These are phyloP conservation scores for Willowsia nigromaculata DNA, from an alignment of 2,888 invertebrate genomes.

Conservation along the genomic window DNA sequence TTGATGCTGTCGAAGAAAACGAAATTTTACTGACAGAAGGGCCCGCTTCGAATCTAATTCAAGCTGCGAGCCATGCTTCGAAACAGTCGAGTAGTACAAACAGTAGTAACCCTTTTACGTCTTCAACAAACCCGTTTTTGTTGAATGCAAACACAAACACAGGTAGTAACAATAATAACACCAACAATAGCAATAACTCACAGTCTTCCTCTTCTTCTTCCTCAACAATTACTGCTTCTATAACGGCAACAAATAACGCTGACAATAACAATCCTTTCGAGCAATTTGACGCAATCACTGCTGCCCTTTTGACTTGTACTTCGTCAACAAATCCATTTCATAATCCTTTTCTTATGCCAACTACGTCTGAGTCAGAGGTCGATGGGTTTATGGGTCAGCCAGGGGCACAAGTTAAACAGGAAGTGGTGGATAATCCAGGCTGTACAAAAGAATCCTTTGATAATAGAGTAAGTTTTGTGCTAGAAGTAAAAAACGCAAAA, in stretches of 20 bases:
- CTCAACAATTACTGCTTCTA: slow-evolving; percentile 34
- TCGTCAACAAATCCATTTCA: slow-evolving; percentile 78
- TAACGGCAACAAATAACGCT: slow-evolving; percentile 8
- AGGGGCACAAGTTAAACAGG: slow-evolving; percentile 74
- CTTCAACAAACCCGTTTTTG: slow-evolving; percentile 53
- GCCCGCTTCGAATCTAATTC: slow-evolving; percentile 37
- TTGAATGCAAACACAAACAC: not conserved
- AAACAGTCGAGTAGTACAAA: not conserved
- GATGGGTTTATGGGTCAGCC: slow-evolving; percentile 46
- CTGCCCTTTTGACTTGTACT: slow-evolving; percentile 72
- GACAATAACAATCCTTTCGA: slow-evolving; percentile 71
- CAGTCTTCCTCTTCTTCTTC: not conserved
- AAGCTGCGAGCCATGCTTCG: not conserved
- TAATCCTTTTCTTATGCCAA: slow-evolving; percentile 77
- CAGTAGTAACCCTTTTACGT: slow-evolving; percentile 51
- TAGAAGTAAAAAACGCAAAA: not conserved
- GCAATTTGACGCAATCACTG: slow-evolving; percentile 76
- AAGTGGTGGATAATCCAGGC: slow-evolving; percentile 75
- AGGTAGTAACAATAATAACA: not conserved
- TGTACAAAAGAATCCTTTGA: slow-evolving; percentile 76
- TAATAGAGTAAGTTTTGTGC: slow-evolving; percentile 75
- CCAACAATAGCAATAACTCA: not conserved
- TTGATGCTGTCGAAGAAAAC: slow-evolving; percentile 51
- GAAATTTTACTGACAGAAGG: slow-evolving; percentile 73
- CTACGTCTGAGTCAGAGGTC: slow-evolving; percentile 68